Base-by-base conservation (phyloP, 2,113 vertebrate genomes). In the Vicugna pacos region DNA sequence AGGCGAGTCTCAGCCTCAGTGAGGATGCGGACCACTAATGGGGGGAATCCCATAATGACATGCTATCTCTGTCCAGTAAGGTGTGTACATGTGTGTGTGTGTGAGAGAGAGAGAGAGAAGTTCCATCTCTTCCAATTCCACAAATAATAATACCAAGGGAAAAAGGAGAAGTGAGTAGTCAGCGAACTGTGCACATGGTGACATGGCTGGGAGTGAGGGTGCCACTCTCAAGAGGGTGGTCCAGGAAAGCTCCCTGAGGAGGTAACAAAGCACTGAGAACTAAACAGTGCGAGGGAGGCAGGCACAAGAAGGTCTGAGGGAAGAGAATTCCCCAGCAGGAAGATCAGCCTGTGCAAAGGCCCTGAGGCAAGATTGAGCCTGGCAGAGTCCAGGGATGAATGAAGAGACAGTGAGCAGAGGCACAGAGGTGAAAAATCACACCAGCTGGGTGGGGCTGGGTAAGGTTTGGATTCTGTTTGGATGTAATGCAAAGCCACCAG, bases 101-200 rank as follows among this genome's bases (percentile, higher is more conserved):
- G 4, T 8, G 8, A 28, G 26, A 5, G 11, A 10, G 2, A 13
- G 4, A 6, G 8, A 28, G 26, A 5, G 11, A 10, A 8, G 22
- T 3, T 2, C 28, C 56, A 16, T 2, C 38, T 42, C 48, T 46
- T 48, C 48, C 56, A n/a, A 8, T 0, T 5, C 14, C 84, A 56
- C 26, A 50, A 12, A 12, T 19, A n/a, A 17, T 6, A 46, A 56
- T 7, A 24, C 30, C 32, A 28, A 77, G 46, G 30, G 73, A 32
- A 64, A 50, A 38, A 79, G 26, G 17, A 24, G 50, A 4, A 26
- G n/a, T 19, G 16, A 22, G 89, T 16, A 0, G 9, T 52, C 56
- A 22, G 32, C n/a, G 16, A n/a, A 13, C 8, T 1, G 32, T 24
- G 35, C 67, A 35, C 24, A 14, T 0, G 6, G 67, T 9, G 8